Conservation (phyloP, 1,140 invertebrate species). For the Trypoxylus dichotomus region DNA sequence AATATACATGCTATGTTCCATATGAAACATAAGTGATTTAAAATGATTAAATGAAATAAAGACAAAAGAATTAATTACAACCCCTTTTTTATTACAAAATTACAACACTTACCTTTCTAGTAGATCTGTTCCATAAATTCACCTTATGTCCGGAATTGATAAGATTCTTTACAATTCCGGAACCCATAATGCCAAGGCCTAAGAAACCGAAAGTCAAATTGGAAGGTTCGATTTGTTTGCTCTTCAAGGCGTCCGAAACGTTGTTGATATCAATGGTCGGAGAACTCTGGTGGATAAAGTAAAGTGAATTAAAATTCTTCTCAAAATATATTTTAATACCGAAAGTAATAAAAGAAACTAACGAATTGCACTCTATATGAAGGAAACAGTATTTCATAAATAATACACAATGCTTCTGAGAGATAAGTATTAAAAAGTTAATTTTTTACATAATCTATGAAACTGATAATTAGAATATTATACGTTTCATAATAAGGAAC, state of each 20-base stretch:
- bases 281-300: conserved; percentile 60
- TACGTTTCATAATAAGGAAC: too few species aligned
- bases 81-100: background rate
- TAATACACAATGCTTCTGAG: too few species aligned
- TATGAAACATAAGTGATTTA: background rate
- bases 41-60: conserved; percentile 29
- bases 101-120: conserved; percentile 78
- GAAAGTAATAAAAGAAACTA: too few species aligned
- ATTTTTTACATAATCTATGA: too few species aligned
- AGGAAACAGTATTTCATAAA: too few species aligned
- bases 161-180: conserved; percentile 92
- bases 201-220: conserved; percentile 91
- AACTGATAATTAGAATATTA: too few species aligned
- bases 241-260: conserved; percentile 76
- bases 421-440: too few species aligned
- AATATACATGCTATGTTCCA: background rate
- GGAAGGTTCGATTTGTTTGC: conserved; percentile 86
- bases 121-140: conserved; percentile 91
- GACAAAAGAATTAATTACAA: conserved; percentile 1
- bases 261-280: conserved; percentile 76
- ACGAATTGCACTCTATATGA: too few species aligned
- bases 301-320: too few species aligned
- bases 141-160: conserved; percentile 93
- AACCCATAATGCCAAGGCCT: conserved; percentile 95
- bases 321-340: background rate